phyloP scores from a whole-genome alignment of 1,140 invertebrate genomes.

The Ceratitis capitata region DNA sequence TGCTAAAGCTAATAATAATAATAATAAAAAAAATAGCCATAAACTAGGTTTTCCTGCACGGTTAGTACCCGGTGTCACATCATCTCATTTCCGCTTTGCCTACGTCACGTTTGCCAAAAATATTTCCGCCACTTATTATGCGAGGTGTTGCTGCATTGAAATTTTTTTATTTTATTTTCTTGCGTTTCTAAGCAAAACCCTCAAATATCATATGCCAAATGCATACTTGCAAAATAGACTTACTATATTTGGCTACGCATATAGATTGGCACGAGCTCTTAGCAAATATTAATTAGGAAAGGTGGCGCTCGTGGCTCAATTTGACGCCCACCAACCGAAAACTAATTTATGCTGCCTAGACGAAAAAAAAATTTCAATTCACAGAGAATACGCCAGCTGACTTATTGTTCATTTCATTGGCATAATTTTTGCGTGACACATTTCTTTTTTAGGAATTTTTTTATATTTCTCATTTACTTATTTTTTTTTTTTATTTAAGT shows the following conservation, averaged over 20 bases:
- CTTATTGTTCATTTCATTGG: not conserved
- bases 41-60: too few species aligned
- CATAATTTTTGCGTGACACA: not conserved
- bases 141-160: too few species aligned
- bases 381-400: not conserved
- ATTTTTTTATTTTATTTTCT: too few species aligned
- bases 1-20: too few species aligned
- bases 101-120: not conserved
- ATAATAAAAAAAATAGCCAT: too few species aligned
- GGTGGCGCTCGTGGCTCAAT: not conserved
- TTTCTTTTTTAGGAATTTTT: too few species aligned
- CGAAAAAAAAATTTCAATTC: not conserved
- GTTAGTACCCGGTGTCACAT: too few species aligned
- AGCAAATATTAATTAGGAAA: not conserved
- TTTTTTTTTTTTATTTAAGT: not conserved
- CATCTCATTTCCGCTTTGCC: too few species aligned
- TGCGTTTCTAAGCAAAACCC: not conserved
- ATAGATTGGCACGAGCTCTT: not conserved
- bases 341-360: not conserved
- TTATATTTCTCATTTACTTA: not conserved
- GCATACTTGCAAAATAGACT: not conserved
- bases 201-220: not conserved
- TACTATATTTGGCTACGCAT: not conserved
- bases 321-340: not conserved
- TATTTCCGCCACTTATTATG: not conserved